Conservation (phyloP, 2,113 vertebrate species). For the Telmatochromis sp. region DNA sequence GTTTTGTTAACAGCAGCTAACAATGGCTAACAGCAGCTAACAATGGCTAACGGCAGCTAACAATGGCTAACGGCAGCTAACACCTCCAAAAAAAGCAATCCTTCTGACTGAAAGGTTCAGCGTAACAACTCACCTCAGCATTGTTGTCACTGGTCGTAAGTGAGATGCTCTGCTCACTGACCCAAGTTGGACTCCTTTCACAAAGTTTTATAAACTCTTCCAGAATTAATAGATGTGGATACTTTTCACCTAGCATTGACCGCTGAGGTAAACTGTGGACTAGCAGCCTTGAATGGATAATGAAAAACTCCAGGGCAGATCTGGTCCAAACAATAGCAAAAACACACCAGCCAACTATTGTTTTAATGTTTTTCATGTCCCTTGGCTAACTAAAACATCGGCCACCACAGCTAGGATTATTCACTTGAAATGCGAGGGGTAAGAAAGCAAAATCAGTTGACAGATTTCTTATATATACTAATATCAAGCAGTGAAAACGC, state of each 20-base stretch:
- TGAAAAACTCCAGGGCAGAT: background rate
- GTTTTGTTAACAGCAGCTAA: background rate
- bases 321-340: background rate
- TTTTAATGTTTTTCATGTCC: background rate
- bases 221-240: background rate
- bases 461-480: background rate
- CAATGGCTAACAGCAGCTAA: background rate
- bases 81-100: background rate
- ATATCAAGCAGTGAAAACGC: background rate
- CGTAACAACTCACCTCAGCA: background rate
- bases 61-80: background rate
- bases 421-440: background rate
- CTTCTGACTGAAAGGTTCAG: background rate
- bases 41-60: background rate
- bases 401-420: background rate
- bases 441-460: background rate
- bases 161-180: background rate
- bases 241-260: background rate
- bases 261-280: background rate
- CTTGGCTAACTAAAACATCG: background rate
- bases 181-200: background rate
- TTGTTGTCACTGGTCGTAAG: background rate
- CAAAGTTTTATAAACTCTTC: background rate
- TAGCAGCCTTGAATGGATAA: background rate
- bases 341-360: background rate